Conservation (phyloP, 1,140 invertebrate genomes). For the Brachionus sp. region DNA sequence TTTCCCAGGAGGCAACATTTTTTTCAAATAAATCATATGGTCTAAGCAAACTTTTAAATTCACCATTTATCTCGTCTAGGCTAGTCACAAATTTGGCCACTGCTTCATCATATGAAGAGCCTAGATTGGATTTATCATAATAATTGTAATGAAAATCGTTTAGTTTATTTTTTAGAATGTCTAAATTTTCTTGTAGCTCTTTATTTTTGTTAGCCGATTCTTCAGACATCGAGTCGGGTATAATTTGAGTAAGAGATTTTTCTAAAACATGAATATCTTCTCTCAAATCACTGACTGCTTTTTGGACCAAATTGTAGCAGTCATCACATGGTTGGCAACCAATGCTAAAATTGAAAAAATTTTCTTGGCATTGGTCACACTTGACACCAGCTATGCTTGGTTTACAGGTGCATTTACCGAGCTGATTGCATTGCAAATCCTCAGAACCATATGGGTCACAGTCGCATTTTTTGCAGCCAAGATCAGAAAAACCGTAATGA, state of each 20-base stretch:
- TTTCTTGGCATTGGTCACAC: slow-evolving; percentile 76
- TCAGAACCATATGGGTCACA: slow-evolving; percentile 80
- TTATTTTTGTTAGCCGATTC: background rate
- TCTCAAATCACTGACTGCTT: slow-evolving; percentile 12
- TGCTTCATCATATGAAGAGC: background rate
- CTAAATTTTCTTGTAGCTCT: slow-evolving; percentile 19
- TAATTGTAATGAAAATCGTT: background rate
- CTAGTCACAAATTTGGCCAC: background rate
- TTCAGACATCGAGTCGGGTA: background rate
- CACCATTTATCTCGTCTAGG: background rate
- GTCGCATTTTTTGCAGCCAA: slow-evolving; percentile 78
- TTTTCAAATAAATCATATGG: slow-evolving; percentile 10
- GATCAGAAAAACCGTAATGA: slow-evolving; percentile 75
- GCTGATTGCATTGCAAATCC: slow-evolving; percentile 70
- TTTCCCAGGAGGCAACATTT: background rate
- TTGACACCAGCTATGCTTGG: slow-evolving; percentile 75
- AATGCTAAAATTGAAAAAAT: slow-evolving; percentile 58
- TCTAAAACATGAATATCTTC: background rate
- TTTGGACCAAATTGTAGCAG: slow-evolving; percentile 43
- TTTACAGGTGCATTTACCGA: slow-evolving; percentile 82
- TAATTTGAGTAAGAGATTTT: background rate
- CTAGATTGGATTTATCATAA: background rate
- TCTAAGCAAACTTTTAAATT: slow-evolving; percentile 11
- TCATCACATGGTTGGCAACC: slow-evolving; percentile 51
- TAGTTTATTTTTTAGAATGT: background rate